These are phyloP conservation scores for Drosophila nannoptera DNA, from an alignment of 1,140 invertebrate species.

Conservation along the genomic window DNA sequence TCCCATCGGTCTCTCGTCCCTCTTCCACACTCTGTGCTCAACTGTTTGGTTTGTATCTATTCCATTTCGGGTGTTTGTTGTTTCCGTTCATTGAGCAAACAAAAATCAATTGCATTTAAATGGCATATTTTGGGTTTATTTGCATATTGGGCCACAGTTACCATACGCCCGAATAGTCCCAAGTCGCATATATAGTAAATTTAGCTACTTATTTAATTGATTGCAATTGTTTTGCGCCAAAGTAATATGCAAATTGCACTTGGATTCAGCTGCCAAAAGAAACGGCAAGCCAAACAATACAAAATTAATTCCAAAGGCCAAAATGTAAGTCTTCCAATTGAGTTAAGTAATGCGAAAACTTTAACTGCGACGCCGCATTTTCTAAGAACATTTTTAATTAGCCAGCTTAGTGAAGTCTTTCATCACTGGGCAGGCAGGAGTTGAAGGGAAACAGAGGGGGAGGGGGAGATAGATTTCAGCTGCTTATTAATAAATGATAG, in stretches of 20 bases:
- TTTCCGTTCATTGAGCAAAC: constrained; percentile 57
- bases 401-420: constrained; percentile 10
- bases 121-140: constrained; percentile 57
- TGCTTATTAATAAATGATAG: neutral
- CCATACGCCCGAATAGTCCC: neutral
- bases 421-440: neutral
- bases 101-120: constrained; percentile 69
- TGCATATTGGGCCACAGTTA: constrained; percentile 40
- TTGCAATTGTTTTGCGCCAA: constrained; percentile 35
- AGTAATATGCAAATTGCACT: constrained; percentile 13
- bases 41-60: constrained; percentile 38
- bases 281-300: constrained; percentile 15
- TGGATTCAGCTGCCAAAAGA: constrained; percentile 17
- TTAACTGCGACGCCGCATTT: constrained; percentile 7
- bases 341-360: constrained; percentile 23
- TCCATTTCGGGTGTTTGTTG: constrained; percentile 47
- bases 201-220: constrained; percentile 55
- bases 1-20: no score
- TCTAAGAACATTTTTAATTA: constrained; percentile 23
- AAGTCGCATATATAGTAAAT: constrained; percentile 4
- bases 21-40: no score
- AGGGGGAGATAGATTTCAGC: neutral
- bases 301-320: constrained; percentile 18
- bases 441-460: neutral
- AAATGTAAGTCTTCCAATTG: neutral